A percentile compares a stretch with the other conserved stretches of the same genome.
phyloP scores from a whole-genome alignment of 2,888 invertebrate species.

The Sussaba pulchella region DNA sequence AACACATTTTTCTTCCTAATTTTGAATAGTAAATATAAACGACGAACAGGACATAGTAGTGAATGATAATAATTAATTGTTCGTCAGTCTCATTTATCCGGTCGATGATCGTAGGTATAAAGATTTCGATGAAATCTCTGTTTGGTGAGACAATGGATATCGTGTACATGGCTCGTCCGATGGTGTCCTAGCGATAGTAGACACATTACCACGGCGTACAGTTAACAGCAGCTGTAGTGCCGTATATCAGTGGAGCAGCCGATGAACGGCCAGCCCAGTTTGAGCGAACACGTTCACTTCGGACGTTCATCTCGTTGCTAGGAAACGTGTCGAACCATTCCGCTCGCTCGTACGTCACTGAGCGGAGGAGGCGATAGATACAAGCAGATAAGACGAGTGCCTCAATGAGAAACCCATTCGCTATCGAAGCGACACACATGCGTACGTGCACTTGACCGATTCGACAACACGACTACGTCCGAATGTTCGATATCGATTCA shows the following conservation, averaged over 20 bases:
- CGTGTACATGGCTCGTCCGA: not conserved
- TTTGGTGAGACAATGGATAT: not conserved
- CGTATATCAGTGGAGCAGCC: not conserved
- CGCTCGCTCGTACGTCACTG: conserved; percentile 38
- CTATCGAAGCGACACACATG: conserved; percentile 18
- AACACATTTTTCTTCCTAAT: no score
- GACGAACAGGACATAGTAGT: no score
- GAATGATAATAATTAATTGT: not conserved
- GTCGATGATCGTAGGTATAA: not conserved
- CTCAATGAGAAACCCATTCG: conserved; percentile 34
- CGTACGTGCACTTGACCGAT: not conserved
- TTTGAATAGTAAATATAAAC: no score
- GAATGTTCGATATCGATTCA: no score
- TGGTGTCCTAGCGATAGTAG: conserved; percentile 33
- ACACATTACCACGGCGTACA: conserved; percentile 22
- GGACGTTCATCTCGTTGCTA: conserved; percentile 60
- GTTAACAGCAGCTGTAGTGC: conserved; percentile 1
- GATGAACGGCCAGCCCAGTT: conserved; percentile 11
- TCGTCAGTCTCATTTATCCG: not conserved
- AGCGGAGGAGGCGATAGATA: conserved; percentile 20
- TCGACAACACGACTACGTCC: not conserved
- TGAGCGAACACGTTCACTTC: conserved; percentile 33
- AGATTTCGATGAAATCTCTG: not conserved
- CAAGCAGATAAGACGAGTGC: conserved; percentile 51
- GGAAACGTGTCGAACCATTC: conserved; percentile 48